A percentile compares a stretch with the other conserved stretches of the same genome.
phyloP scores from a whole-genome alignment of 2,888 invertebrate species.

The Copidosoma aretas region DNA sequence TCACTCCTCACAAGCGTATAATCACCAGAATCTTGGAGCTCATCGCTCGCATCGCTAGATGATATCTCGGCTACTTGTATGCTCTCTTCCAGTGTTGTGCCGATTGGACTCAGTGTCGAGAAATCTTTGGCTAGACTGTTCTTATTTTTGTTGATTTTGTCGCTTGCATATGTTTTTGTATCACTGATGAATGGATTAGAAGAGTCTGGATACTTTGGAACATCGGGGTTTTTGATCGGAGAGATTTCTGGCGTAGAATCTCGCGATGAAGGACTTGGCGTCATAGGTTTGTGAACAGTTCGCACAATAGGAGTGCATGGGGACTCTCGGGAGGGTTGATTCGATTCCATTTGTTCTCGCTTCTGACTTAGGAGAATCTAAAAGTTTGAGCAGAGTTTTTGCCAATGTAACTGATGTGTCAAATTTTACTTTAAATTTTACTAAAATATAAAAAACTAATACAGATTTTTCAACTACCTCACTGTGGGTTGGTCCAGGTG shows the following conservation, averaged over 20 bases:
- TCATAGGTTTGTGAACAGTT: not conserved
- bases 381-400: constrained; percentile 6
- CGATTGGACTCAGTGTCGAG: not conserved
- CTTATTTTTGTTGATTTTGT: not conserved
- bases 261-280: constrained; percentile 7
- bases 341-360: constrained; percentile 44
- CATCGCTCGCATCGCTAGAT: constrained; percentile 50
- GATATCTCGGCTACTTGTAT: constrained; percentile 57
- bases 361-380: constrained; percentile 55
- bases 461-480: constrained; percentile 68
- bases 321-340: constrained; percentile 4
- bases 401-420: too few relatives aligned
- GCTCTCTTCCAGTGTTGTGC: constrained; percentile 36
- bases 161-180: not conserved
- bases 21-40: constrained; percentile 16
- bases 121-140: constrained; percentile 15
- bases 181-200: constrained; percentile 32
- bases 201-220: constrained; percentile 48
- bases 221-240: too few relatives aligned
- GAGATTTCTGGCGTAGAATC: constrained; percentile 23
- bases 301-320: constrained; percentile 15
- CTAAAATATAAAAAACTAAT: too few relatives aligned
- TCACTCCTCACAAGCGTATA: not conserved
- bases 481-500: constrained; percentile 80
- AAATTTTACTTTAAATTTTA: too few relatives aligned